These are phyloP conservation scores for Brachirus orientalis DNA, from an alignment of 2,113 vertebrate species.

Conservation along the genomic window DNA sequence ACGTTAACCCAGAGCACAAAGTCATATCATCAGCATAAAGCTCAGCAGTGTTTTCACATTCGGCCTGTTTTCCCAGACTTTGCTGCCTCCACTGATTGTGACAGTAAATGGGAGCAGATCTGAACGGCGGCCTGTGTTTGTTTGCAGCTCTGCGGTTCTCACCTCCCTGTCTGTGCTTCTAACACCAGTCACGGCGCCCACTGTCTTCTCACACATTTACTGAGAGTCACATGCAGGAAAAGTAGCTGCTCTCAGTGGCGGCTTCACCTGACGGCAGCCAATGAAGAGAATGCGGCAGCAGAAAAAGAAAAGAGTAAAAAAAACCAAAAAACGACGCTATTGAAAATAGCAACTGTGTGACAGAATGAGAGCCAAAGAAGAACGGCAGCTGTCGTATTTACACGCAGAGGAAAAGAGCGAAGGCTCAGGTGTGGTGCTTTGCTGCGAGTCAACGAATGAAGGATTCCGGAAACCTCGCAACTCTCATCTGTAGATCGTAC, in stretches of 20 bases:
- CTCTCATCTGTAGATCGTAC: no score
- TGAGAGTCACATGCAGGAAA: slow-evolving; percentile 22
- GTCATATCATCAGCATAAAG: no score
- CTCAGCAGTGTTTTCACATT: no score
- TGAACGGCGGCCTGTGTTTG: no score
- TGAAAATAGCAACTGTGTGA: slow-evolving; percentile 26
- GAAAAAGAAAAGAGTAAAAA: no score
- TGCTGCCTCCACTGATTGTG: no score
- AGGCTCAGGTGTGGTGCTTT: not conserved
- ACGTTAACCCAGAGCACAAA: no score
- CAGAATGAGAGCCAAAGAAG: slow-evolving; percentile 30
- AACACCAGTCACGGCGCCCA: not conserved
- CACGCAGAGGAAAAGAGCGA: slow-evolving; percentile 8
- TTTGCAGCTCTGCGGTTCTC: no score
- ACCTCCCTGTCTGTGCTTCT: not conserved
- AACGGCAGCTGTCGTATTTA: slow-evolving; percentile 23
- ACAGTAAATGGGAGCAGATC: no score
- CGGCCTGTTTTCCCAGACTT: no score
- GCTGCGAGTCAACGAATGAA: not conserved
- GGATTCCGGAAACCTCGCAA: not conserved
- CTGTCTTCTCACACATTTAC: slow-evolving; percentile 7
- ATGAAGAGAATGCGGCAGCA: not conserved
- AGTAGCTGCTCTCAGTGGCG: slow-evolving; percentile 19
- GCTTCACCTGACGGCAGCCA: slow-evolving; percentile 19
- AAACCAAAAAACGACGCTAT: slow-evolving; percentile 27